Evolutionary conservation across 2,888 invertebrate species (phyloP).

Genomic region (Dione juno): DNA sequence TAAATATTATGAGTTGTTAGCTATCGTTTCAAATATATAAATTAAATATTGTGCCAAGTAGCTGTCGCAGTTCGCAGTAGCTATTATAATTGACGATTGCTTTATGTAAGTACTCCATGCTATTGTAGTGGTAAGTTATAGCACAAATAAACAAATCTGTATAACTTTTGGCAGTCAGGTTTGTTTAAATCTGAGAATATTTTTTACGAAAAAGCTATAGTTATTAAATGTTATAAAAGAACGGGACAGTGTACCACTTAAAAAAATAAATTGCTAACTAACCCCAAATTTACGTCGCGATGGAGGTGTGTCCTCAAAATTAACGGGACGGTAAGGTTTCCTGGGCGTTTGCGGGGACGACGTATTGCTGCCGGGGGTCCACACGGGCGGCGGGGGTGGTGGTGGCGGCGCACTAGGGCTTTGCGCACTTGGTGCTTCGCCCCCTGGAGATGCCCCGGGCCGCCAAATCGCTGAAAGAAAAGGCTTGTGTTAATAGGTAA

Average conservation of each 20-base stretch:
- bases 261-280: no score
- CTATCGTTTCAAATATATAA: conserved; percentile 3
- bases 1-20: background rate
- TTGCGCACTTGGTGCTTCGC: conserved; percentile 61
- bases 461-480: conserved; percentile 72
- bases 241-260: conserved; percentile 2
- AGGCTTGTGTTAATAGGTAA: background rate
- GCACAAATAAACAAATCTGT: no score
- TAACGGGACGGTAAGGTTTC: conserved; percentile 91
- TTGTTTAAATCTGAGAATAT: no score
- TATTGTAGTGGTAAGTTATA: no score
- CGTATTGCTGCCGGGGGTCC: conserved; percentile 89
- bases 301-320: conserved; percentile 78
- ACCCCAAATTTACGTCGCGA: conserved; percentile 72
- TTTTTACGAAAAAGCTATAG: no score
- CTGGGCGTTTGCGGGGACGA: conserved; percentile 89
- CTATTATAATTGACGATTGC: background rate
- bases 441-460: conserved; percentile 65
- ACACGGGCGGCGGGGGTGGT: conserved; percentile 87
- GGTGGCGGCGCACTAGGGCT: conserved; percentile 78
- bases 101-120: background rate
- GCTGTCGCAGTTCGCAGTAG: background rate
- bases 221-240: no score
- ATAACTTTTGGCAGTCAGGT: no score
- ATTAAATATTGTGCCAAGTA: background rate